Conservation (phyloP, 2,113 vertebrate genomes). For the Emydura subglobosa region DNA sequence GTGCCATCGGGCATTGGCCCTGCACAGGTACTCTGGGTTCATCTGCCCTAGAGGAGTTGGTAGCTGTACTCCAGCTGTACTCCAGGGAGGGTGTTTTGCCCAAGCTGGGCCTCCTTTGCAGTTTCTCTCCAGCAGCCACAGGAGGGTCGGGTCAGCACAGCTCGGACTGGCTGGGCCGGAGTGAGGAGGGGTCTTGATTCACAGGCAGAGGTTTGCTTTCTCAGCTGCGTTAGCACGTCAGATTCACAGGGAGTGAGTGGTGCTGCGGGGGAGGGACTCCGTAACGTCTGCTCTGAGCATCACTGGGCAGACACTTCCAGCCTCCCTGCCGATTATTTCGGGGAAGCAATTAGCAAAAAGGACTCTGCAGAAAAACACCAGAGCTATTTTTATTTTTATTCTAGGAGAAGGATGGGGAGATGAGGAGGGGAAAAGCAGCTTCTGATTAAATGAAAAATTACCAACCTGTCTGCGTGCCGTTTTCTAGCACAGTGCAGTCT, state of each 20-base stretch:
- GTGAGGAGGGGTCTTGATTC: background rate
- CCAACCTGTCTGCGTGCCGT: background rate
- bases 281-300: background rate
- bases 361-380: background rate
- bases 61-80: no score
- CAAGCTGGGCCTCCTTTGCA: background rate
- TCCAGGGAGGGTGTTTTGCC: background rate
- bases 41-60: no score
- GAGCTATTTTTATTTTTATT: background rate
- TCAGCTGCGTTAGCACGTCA: background rate
- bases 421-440: background rate
- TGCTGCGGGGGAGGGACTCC: background rate
- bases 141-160: no score
- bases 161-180: background rate
- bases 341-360: background rate
- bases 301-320: background rate
- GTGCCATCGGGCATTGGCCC: no score
- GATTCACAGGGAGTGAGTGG: no score
- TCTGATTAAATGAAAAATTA: background rate
- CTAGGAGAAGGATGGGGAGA: background rate
- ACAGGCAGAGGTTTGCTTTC: background rate
- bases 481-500: rapidly evolving
- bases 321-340: background rate
- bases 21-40: no score
- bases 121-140: background rate